These are phyloP conservation scores for Carcinoscorpius rotundicauda DNA, from an alignment of 1,140 invertebrate genomes.

Conservation along the genomic window DNA sequence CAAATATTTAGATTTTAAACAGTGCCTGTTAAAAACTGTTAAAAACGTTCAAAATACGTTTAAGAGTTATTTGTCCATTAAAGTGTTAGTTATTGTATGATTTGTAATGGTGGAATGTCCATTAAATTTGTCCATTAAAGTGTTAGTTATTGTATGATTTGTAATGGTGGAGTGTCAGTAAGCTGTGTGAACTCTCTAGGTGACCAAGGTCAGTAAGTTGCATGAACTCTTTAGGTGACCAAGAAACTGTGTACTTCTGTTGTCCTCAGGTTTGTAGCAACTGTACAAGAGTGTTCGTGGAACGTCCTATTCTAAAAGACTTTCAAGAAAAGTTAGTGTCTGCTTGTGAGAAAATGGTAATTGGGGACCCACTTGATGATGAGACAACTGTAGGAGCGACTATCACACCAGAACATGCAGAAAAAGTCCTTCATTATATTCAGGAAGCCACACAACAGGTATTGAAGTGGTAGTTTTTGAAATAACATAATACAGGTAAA, in stretches of 20 bases:
- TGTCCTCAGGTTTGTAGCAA: constrained; percentile 62
- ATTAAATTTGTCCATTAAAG: too few relatives aligned
- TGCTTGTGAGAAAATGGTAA: constrained; percentile 37
- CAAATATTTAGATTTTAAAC: too few relatives aligned
- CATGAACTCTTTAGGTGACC: constrained; percentile 37
- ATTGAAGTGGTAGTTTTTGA: constrained; percentile 51
- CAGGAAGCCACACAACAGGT: constrained; percentile 29
- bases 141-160: too few relatives aligned
- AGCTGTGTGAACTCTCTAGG: constrained; percentile 21
- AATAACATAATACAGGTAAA: too few relatives aligned
- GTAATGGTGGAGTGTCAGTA: too few relatives aligned
- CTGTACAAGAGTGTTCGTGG: constrained; percentile 45
- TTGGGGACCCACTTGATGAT: constrained; percentile 39
- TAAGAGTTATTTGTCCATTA: too few relatives aligned
- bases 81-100: too few relatives aligned
- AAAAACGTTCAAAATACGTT: too few relatives aligned
- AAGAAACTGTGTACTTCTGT: constrained; percentile 35
- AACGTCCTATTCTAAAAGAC: constrained; percentile 35
- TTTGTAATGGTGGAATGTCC: too few relatives aligned
- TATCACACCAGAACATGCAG: constrained; percentile 40
- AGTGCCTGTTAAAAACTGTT: too few relatives aligned
- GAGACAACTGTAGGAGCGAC: constrained; percentile 39
- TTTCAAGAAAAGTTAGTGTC: constrained; percentile 40
- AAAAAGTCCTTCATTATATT: constrained; percentile 40
- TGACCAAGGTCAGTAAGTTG: constrained; percentile 38